These are phyloP conservation scores for Trimorus sp. DNA, from an alignment of 2,888 invertebrate species.

Conservation along the genomic window DNA sequence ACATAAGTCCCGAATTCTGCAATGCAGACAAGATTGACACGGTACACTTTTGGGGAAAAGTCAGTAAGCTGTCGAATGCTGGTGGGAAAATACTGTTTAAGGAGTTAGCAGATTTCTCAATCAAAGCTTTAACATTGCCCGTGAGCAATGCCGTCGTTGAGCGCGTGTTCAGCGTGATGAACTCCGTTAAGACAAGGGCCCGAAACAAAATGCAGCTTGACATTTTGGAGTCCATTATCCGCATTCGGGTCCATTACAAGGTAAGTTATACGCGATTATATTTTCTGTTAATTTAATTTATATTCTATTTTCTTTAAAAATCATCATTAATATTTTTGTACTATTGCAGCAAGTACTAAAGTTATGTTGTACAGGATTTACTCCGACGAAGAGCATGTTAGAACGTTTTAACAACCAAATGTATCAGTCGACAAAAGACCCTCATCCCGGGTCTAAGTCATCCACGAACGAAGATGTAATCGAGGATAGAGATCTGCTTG, in stretches of 20 bases:
- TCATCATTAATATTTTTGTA: neutral
- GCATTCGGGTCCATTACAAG: neutral
- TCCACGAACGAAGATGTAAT: neutral
- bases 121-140: slow-evolving; percentile 62
- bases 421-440: slow-evolving; percentile 6
- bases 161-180: slow-evolving; percentile 63
- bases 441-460: neutral
- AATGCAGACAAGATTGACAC: slow-evolving; percentile 1
- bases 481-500: neutral
- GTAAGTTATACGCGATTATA: neutral
- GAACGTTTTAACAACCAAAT: neutral
- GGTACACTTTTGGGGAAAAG: slow-evolving; percentile 12
- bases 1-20: slow-evolving; percentile 12
- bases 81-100: slow-evolving; percentile 1
- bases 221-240: neutral
- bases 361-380: neutral
- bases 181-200: slow-evolving; percentile 53
- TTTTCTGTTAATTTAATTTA: neutral
- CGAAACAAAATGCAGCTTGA: slow-evolving; percentile 5
- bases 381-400: neutral
- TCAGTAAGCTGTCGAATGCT: slow-evolving; percentile 7
- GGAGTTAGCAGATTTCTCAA: slow-evolving; percentile 58
- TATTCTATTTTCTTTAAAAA: neutral
- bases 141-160: slow-evolving; percentile 69
- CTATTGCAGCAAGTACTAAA: neutral